A percentile compares a stretch with the other conserved stretches of the same genome.
Evolutionary conservation across 1,140 invertebrate genomes (phyloP).

Genomic region (Drosophila triauraria): DNA sequence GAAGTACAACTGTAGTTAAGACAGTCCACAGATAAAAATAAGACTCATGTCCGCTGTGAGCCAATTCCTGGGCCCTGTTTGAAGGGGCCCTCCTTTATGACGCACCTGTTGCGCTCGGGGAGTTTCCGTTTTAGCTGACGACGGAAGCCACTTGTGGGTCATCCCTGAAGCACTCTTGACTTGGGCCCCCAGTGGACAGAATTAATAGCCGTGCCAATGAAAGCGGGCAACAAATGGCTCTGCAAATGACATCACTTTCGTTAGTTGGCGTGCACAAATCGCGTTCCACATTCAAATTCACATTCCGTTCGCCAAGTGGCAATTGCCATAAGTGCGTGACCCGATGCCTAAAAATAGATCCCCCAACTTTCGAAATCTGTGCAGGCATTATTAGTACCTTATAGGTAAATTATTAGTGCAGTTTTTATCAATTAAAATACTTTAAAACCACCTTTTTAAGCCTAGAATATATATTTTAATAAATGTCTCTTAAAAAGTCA

Average conservation of each 20-base stretch:
- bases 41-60: conserved; percentile 2
- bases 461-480: background rate
- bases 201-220: conserved; percentile 32
- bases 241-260: conserved; percentile 59
- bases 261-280: conserved; percentile 57
- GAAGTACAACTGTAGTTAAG: background rate
- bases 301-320: conserved; percentile 35
- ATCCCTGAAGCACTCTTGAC: conserved; percentile 15
- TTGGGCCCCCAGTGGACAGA: conserved; percentile 1
- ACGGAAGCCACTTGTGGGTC: conserved; percentile 47
- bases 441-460: background rate
- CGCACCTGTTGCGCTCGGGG: conserved; percentile 33
- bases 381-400: conserved; percentile 6
- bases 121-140: conserved; percentile 32
- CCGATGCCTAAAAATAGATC: conserved; percentile 36
- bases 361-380: conserved; percentile 6
- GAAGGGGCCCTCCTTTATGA: conserved; percentile 5
- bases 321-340: conserved; percentile 52
- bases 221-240: conserved; percentile 35
- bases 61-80: conserved; percentile 5
- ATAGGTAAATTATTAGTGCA: background rate
- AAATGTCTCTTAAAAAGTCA: background rate
- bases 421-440: too few species aligned
- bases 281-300: conserved; percentile 45
- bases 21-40: background rate